Evolutionary conservation across 2,888 invertebrate species (phyloP).

Genomic region (Pterostichus madidus): DNA sequence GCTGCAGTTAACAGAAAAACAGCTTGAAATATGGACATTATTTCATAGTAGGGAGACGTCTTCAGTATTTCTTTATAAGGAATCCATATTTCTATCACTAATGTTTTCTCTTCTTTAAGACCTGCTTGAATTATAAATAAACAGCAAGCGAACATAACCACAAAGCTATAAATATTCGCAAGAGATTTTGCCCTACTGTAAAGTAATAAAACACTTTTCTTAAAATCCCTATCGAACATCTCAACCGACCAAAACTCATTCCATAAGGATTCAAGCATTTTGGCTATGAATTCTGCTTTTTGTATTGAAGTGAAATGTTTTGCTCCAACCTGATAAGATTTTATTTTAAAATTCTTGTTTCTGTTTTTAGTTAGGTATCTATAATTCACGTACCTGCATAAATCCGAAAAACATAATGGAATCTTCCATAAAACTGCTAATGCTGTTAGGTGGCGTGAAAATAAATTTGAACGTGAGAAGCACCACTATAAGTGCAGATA

Average conservation of each 20-base stretch:
- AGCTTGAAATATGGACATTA: background rate
- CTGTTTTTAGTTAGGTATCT: background rate
- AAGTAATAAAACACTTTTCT: background rate
- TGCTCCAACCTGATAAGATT: background rate
- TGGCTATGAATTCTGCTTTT: background rate
- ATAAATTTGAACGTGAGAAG: background rate
- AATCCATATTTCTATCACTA: constrained; percentile 26
- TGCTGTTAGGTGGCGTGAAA: constrained; percentile 3
- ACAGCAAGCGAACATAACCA: background rate
- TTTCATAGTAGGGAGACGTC: constrained; percentile 51
- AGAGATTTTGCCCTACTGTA: background rate
- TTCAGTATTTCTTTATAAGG: constrained; percentile 25
- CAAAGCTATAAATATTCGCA: background rate
- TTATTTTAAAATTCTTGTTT: too few species aligned
- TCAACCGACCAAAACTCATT: constrained; percentile 2
- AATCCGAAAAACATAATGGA: constrained; percentile 20
- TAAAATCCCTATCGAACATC: background rate
- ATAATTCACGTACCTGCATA: constrained; percentile 1
- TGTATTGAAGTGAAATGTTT: background rate
- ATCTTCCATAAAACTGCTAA: constrained; percentile 15
- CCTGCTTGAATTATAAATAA: constrained; percentile 6
- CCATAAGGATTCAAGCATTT: background rate
- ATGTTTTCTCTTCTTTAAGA: background rate
- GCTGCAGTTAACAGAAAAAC: background rate
- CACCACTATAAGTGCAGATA: background rate